Evolutionary conservation across 2,888 invertebrate genomes (phyloP), one percentile per base, ranked within the genome.

Genomic region (Cremastinae sp.): DNA sequence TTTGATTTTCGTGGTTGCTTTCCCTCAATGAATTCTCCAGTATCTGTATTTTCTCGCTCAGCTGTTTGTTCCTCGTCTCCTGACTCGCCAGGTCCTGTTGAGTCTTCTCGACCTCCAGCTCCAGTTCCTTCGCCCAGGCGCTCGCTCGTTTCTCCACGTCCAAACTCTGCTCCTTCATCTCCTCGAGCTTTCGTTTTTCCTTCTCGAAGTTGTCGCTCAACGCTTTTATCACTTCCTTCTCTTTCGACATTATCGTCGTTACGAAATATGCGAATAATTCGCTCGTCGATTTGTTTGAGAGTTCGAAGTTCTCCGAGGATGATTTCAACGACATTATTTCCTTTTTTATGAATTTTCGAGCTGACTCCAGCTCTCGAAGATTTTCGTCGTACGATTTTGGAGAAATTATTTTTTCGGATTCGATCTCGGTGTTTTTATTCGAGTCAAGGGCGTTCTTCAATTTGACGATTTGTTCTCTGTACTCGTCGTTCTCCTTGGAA

Each of bases 401-500:
- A n/a, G n/a, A n/a, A n/a, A n/a, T n/a, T n/a, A n/a, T n/a, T n/a
- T n/a, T 53, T 59, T 9, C 47, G 18, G 1, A 39, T 56, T 43
- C 79, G 53, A 2, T 71, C 71, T 45, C 80, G 49, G 16, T 71
- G 28, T 51, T 41, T 45, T 41, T 5, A 8, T 20, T 61, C 28
- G 68, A 49, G 9, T 74, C 55, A 51, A 74, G 41, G 4, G 78
- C 20, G 1, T 53, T 20, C 90, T 90, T 16, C 53, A 80, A 39
- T 80, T 80, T 82, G 84, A 88, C 81, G n/a, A 91, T 76, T 79
- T 90, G 89, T 77, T 89, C 88, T 73, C 89, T 91, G 1, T 93
- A 86, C 35, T 86, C 83, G 59, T 93, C 92, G 14, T 88, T 89
- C 78, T 93, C 93, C 3, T 55, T 61, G 1, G 75, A 51, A 14